Evolutionary conservation across 2,797 vertebrate genomes (phyloP).

Genomic region (Perdix hodgsoniae): DNA sequence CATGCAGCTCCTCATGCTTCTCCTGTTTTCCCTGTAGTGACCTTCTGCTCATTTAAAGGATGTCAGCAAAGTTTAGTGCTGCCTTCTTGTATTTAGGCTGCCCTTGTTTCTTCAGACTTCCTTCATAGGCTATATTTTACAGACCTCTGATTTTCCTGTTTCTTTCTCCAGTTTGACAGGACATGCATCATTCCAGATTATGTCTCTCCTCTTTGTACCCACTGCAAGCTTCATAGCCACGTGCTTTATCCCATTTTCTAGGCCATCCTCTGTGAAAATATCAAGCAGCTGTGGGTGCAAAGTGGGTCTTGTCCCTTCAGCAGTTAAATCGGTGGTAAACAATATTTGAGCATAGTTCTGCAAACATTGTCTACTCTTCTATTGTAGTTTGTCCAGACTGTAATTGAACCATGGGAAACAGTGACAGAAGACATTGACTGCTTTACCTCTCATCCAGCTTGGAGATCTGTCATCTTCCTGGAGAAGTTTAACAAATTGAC

Average conservation of each 20-base stretch:
- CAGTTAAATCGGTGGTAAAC: not conserved
- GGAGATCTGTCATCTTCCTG: not conserved
- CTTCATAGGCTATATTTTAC: not conserved
- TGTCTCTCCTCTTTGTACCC: not conserved
- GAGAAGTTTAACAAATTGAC: not conserved
- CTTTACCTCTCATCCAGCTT: fast-evolving
- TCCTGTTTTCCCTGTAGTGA: not conserved
- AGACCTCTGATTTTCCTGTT: not conserved
- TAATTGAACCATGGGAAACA: not conserved
- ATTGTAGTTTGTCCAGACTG: not conserved
- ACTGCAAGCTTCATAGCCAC: not conserved
- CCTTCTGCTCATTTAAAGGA: not conserved
- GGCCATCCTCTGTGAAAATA: not conserved
- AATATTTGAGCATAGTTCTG: not conserved
- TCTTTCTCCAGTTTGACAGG: not conserved
- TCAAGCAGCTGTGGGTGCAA: not conserved
- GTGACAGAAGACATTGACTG: fast-evolving
- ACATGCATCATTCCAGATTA: not conserved
- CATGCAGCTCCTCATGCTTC: not conserved
- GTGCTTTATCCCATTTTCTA: not conserved
- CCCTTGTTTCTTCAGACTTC: not conserved
- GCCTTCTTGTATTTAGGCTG: not conserved
- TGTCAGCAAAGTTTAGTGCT: not conserved
- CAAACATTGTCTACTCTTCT: not conserved
- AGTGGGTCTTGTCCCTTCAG: not conserved